A percentile compares a stretch with the other conserved stretches of the same genome.
Evolutionary conservation across 2,797 vertebrate species (phyloP).

Genomic region (Masticophis lateralis): DNA sequence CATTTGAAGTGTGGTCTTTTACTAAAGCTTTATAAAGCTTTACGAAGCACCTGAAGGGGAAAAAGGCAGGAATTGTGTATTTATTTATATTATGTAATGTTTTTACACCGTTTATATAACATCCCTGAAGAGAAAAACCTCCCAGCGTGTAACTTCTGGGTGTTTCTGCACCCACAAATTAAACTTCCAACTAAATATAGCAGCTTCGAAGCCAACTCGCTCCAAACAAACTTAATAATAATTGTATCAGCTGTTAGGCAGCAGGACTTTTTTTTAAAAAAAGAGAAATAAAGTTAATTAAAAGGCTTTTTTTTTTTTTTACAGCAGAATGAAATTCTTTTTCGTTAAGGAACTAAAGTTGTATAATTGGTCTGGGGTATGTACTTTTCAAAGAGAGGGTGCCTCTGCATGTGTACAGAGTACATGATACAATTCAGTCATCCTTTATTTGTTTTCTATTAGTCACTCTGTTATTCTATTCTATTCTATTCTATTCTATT

Average conservation of each 20-base stretch:
- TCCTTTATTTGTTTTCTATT: background rate
- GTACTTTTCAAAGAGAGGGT: background rate
- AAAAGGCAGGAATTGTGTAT: too few species aligned
- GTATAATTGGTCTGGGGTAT: background rate
- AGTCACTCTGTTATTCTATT: background rate
- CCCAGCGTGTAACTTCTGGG: background rate
- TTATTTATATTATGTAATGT: background rate
- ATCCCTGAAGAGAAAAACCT: background rate
- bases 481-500: too few species aligned
- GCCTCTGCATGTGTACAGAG: background rate
- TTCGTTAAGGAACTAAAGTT: background rate
- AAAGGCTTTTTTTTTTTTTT: background rate
- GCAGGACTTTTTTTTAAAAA: background rate
- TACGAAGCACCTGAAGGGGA: too few species aligned
- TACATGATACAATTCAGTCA: background rate
- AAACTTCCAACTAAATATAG: background rate
- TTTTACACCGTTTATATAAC: background rate
- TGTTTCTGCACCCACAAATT: background rate
- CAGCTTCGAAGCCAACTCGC: background rate
- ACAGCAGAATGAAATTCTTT: background rate
- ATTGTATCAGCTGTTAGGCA: background rate
- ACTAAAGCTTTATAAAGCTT: too few species aligned
- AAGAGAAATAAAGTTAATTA: background rate
- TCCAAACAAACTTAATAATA: background rate
- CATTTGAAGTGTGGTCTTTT: too few species aligned